Evolutionary conservation across 2,113 vertebrate genomes (phyloP), one percentile per base, ranked within the genome.

Genomic region (Odocoileus hemionus): DNA sequence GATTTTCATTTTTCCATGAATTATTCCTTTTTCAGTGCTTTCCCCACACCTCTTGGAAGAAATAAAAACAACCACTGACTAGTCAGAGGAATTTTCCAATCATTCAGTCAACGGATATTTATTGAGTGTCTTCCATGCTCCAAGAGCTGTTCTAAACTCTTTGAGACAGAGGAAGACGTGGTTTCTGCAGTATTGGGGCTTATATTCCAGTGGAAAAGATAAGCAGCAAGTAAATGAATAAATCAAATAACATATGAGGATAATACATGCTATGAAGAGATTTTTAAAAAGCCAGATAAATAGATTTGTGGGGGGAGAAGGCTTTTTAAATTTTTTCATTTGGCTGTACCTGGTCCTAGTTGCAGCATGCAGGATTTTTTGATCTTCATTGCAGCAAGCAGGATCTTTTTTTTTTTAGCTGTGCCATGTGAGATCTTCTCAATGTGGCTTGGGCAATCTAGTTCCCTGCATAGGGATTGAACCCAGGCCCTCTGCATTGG

Each of bases 1-100:
- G 21, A 95, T 80, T 93, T 97, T 89, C 93, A 55, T 87, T 96
- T 98, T 94, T 3, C 10, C 96, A 55, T 90, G 96, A 97, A 95
- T 97, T 97, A 96, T 98, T 97, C 95, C 88, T 47, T 96, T 54
- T 43, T 79, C 88, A 39, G 43, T 23, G 16, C 5, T 64, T 85
- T 67, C 58, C 52, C 79, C 30, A 16, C 8, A 52, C 39, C 76
- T 60, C 89, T 47, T 33, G 60, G 74, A 94, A 95, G 89, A 95
- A 95, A 91, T 47, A 57, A 93, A 97, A 97, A 85, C 54, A 79
- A 67, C 85, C n/a, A 30, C 88, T 14, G 97, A 61, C 45, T 64
- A 92, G 93, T 70, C 47, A 80, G 92, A 91, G 67, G 87, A 85
- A 86, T 96, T 89, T 97, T 97, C 97, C 96, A 86, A 17, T 86